phyloP scores from a whole-genome alignment of 23 tunicate genomes.

The Ciona savignyi region DNA sequence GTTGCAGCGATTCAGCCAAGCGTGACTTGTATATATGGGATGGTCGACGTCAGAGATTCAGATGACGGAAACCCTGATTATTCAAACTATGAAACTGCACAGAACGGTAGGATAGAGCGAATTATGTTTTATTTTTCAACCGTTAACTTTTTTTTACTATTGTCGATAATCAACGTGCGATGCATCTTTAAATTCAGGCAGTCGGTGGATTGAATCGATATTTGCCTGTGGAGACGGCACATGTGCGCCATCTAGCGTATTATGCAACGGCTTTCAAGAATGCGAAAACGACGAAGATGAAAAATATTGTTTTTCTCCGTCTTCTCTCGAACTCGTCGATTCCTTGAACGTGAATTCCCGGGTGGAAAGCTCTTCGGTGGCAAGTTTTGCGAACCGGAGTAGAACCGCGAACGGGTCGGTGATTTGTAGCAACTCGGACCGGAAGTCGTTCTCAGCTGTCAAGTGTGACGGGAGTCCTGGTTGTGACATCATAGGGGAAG shows the following conservation, averaged over 20 bases:
- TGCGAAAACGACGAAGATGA: slow-evolving; percentile 58
- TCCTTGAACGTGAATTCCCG: neutral
- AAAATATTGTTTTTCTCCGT: slow-evolving; percentile 20
- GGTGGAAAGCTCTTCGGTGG: slow-evolving; percentile 1
- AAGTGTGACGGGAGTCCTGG: slow-evolving; percentile 48
- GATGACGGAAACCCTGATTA: too few species aligned
- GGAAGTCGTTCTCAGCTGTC: slow-evolving; percentile 6
- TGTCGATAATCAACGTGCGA: too few species aligned
- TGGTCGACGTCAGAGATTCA: neutral
- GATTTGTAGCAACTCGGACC: neutral
- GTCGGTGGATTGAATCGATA: slow-evolving; percentile 2
- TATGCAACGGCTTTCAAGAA: slow-evolving; percentile 38
- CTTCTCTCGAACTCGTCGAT: neutral
- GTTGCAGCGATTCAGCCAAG: neutral
- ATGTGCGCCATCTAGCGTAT: slow-evolving; percentile 7
- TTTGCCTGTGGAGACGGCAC: slow-evolving; percentile 55
- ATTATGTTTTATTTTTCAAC: too few species aligned
- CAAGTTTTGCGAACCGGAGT: neutral
- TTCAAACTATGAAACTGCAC: too few species aligned
- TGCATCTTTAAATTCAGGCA: too few species aligned
- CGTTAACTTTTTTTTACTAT: too few species aligned
- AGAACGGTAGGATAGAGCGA: too few species aligned
- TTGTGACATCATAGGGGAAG: slow-evolving; percentile 23
- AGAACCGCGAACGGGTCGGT: neutral
- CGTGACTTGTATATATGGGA: neutral